A percentile compares a stretch with the other conserved stretches of the same genome.
Conservation (phyloP, 2,113 vertebrate genomes). For the Boleophthalmus pectinirostris region DNA sequence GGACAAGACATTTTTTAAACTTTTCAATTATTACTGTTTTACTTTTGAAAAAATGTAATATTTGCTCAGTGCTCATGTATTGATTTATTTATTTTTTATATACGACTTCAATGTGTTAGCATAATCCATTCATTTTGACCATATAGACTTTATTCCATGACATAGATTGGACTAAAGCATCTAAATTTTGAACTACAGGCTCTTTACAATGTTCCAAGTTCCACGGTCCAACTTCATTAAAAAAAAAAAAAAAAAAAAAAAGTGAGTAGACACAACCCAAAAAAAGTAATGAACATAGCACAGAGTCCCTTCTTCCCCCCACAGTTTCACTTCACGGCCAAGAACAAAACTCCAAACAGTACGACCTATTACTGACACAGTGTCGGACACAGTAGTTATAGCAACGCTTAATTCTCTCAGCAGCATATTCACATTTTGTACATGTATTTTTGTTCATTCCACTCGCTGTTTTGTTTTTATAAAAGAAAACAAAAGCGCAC, state of each 20-base stretch:
- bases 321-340: slow-evolving; percentile 25
- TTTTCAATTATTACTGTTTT: no score
- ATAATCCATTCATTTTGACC: neutral
- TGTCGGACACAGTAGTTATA: slow-evolving; percentile 55
- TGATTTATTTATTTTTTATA: neutral
- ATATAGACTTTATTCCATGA: neutral
- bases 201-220: neutral
- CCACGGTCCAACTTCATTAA: neutral
- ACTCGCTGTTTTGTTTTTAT: slow-evolving; percentile 52
- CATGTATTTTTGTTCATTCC: slow-evolving; percentile 67
- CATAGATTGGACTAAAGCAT: neutral
- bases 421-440: slow-evolving; percentile 74
- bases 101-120: no score
- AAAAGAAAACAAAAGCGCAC: slow-evolving; percentile 40
- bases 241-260: no score
- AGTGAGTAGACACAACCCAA: neutral
- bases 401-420: slow-evolving; percentile 57
- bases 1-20: no score
- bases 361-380: slow-evolving; percentile 57
- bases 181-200: neutral
- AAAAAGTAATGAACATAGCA: neutral
- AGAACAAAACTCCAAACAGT: slow-evolving; percentile 43
- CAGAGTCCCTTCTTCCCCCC: slow-evolving; percentile 38
- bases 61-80: neutral
- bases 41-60: no score